Conservation (phyloP, 2,888 invertebrate genomes). For the Heliconius cydno region DNA sequence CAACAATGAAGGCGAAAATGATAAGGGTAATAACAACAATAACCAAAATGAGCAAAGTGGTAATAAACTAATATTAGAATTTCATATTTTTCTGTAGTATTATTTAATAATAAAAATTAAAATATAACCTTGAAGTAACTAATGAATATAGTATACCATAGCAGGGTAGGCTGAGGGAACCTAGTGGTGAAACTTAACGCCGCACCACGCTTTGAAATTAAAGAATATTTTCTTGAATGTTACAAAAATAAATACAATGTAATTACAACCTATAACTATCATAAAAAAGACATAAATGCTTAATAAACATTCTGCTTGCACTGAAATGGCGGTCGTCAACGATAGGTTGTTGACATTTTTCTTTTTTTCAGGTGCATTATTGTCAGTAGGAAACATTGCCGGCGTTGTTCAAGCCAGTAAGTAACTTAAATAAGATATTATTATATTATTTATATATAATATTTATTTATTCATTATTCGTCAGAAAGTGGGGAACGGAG, state of each 20-base stretch:
- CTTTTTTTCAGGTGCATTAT: neutral
- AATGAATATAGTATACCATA: neutral
- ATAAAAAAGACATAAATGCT: too few species aligned
- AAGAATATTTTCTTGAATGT: too few species aligned
- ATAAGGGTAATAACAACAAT: constrained; percentile 17
- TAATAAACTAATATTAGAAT: neutral
- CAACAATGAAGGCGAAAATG: constrained; percentile 5
- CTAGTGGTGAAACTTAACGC: neutral
- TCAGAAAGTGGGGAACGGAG: too few species aligned
- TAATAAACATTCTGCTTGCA: neutral
- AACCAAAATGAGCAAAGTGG: constrained; percentile 16
- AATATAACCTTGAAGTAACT: too few species aligned
- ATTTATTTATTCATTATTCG: too few species aligned
- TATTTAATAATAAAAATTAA: too few species aligned
- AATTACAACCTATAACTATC: too few species aligned
- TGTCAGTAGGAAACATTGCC: constrained; percentile 9
- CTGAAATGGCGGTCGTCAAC: neutral
- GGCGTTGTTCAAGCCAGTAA: constrained; percentile 26
- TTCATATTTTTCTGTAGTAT: too few species aligned
- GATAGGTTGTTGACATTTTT: neutral
- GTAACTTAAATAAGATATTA: neutral
- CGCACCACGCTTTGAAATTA: too few species aligned
- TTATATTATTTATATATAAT: too few species aligned
- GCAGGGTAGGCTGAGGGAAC: neutral
- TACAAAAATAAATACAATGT: too few species aligned